phyloP scores from a whole-genome alignment of 2,113 vertebrate genomes.

The Cyprinodon variegatus region DNA sequence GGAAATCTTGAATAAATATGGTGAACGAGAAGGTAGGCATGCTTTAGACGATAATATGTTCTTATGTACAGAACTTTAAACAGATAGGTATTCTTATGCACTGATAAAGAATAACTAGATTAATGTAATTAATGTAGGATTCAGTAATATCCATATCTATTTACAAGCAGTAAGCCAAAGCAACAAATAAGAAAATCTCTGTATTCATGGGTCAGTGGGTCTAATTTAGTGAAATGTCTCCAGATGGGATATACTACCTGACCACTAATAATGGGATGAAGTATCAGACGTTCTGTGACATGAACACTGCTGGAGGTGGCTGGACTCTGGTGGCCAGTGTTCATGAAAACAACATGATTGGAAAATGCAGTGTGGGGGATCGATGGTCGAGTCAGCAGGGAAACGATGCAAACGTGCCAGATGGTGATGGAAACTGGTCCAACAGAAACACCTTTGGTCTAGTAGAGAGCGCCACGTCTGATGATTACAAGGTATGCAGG shows the following conservation, averaged over 20 bases:
- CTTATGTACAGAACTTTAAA: no score
- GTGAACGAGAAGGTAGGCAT: slow-evolving; percentile 12
- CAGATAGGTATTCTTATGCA: no score
- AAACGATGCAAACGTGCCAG: slow-evolving; percentile 1
- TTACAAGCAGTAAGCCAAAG: not conserved
- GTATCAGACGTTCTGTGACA: slow-evolving; percentile 46
- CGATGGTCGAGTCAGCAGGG: slow-evolving; percentile 41
- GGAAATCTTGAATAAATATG: slow-evolving; percentile 15
- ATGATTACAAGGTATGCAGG: slow-evolving; percentile 22
- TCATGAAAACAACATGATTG: slow-evolving; percentile 2
- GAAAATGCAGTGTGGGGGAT: slow-evolving; percentile 23
- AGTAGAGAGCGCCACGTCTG: slow-evolving; percentile 19
- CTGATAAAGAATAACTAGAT: no score
- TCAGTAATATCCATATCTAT: no score
- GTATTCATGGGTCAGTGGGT: not conserved
- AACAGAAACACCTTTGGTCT: slow-evolving; percentile 39
- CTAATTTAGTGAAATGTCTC: not conserved
- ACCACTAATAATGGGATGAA: slow-evolving; percentile 32
- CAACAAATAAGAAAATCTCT: not conserved
- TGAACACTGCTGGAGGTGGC: slow-evolving; percentile 33
- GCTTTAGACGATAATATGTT: no score
- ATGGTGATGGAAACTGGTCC: slow-evolving; percentile 33
- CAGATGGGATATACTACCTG: slow-evolving; percentile 41
- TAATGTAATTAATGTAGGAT: no score
- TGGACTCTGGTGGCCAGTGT: slow-evolving; percentile 38